Percentiles rank a stretch among this genome's conserved stretches.
phyloP scores from a whole-genome alignment of 92 coral and sea anemone genomes.

The Muricea muricata region DNA sequence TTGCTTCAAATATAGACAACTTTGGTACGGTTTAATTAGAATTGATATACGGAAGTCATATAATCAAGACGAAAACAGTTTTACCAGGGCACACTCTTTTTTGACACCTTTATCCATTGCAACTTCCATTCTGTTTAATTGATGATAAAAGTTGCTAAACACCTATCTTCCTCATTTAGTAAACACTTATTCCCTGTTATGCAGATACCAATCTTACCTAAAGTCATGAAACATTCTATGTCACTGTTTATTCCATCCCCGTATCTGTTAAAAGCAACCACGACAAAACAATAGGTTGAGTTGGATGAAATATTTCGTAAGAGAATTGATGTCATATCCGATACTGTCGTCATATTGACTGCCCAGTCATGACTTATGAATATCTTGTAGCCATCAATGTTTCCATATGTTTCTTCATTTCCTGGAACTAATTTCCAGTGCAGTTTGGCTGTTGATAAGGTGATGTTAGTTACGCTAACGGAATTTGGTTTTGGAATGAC shows the following conservation, averaged over 20 bases:
- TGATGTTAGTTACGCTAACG: not conserved
- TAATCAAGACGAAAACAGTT: too few relatives aligned
- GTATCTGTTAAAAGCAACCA: not conserved
- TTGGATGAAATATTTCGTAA: conserved; percentile 12
- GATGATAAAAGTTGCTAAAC: too few relatives aligned
- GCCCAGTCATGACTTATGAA: not conserved
- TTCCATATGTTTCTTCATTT: not conserved
- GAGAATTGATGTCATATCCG: not conserved
- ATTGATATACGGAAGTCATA: too few relatives aligned
- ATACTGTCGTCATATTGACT: not conserved
- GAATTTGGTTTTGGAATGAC: not conserved
- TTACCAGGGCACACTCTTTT: too few relatives aligned
- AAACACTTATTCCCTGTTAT: too few relatives aligned
- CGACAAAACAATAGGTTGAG: not conserved
- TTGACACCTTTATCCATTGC: too few relatives aligned
- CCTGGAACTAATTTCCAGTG: not conserved
- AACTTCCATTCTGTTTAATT: too few relatives aligned
- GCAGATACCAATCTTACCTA: too few relatives aligned
- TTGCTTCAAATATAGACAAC: too few relatives aligned
- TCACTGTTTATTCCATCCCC: conserved; percentile 13
- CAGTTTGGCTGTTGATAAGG: not conserved
- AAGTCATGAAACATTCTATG: not conserved
- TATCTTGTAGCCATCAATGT: conserved; percentile 7
- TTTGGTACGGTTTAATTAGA: too few relatives aligned
- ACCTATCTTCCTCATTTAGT: too few relatives aligned